Evolutionary conservation across 2,888 invertebrate species (phyloP).

Genomic region (Drosophila testacea): DNA sequence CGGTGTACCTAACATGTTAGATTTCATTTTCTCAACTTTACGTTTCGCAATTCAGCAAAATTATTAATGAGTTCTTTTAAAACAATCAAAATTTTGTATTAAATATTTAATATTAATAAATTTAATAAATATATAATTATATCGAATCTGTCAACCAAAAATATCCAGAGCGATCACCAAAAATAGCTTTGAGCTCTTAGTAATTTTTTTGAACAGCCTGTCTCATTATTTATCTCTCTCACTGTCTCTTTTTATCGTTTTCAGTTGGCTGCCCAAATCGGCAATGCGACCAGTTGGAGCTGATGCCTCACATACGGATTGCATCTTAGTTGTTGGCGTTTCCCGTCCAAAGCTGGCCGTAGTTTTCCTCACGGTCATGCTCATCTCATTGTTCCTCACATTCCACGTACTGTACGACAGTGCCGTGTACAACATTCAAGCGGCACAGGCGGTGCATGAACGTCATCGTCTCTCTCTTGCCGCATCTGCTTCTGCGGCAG

Average conservation of each 20-base stretch:
- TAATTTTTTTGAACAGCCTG: too few species aligned
- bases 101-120: too few species aligned
- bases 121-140: too few species aligned
- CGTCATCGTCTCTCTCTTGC: conserved; percentile 85
- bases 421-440: conserved; percentile 92
- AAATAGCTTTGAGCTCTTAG: too few species aligned
- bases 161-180: too few species aligned
- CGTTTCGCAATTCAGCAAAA: too few species aligned
- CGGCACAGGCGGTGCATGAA: conserved; percentile 88
- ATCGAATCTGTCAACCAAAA: too few species aligned
- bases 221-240: not conserved
- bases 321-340: conserved; percentile 93
- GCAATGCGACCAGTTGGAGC: conserved; percentile 93
- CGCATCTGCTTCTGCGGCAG: conserved; percentile 59
- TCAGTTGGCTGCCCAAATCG: conserved; percentile 92
- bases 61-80: too few species aligned
- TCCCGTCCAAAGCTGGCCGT: conserved; percentile 94
- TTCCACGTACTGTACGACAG: conserved; percentile 94
- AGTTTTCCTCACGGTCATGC: conserved; percentile 90
- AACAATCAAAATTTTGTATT: too few species aligned
- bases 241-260: not conserved
- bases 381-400: conserved; percentile 93
- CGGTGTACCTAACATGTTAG: too few species aligned
- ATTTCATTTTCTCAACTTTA: too few species aligned
- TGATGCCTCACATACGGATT: conserved; percentile 91